phyloP scores from a whole-genome alignment of 2,888 invertebrate species.

The Pseudococcus jackbeardsleyi region DNA sequence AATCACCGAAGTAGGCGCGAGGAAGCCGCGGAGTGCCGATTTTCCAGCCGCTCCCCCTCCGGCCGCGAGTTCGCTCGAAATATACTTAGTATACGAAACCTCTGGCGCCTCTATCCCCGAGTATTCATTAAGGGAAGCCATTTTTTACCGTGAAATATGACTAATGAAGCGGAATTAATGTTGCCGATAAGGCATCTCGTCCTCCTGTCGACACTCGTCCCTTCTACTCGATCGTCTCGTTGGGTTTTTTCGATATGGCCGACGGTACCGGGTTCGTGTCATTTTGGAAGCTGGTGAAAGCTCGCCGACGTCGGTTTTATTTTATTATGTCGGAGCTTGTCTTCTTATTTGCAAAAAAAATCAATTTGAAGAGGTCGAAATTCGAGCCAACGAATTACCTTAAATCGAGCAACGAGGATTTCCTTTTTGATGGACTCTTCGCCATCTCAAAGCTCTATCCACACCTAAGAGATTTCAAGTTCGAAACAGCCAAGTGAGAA shows the following conservation, averaged over 20 bases:
- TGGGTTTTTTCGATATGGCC: neutral
- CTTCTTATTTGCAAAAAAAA: neutral
- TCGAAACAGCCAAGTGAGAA: no score
- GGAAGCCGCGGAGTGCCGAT: constrained; percentile 6
- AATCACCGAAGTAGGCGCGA: neutral
- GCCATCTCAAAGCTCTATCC: no score
- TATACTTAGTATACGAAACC: constrained; percentile 1
- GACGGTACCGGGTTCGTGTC: no score
- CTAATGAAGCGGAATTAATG: constrained; percentile 63
- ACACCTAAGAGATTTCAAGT: no score
- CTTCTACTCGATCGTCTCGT: neutral
- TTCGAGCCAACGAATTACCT: neutral
- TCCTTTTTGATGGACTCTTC: no score
- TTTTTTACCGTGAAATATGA: constrained; percentile 60
- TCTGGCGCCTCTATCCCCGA: neutral
- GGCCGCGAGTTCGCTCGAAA: neutral
- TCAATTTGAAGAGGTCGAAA: no score
- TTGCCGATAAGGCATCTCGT: constrained; percentile 60
- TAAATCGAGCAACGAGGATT: neutral
- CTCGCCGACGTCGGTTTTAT: no score
- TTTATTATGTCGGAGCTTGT: neutral
- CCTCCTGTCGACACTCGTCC: neutral
- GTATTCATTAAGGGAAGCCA: constrained; percentile 60
- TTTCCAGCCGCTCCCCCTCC: neutral
- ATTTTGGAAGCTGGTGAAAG: no score